Evolutionary conservation across 2,888 invertebrate species (phyloP).

Genomic region (Nineta flava): DNA sequence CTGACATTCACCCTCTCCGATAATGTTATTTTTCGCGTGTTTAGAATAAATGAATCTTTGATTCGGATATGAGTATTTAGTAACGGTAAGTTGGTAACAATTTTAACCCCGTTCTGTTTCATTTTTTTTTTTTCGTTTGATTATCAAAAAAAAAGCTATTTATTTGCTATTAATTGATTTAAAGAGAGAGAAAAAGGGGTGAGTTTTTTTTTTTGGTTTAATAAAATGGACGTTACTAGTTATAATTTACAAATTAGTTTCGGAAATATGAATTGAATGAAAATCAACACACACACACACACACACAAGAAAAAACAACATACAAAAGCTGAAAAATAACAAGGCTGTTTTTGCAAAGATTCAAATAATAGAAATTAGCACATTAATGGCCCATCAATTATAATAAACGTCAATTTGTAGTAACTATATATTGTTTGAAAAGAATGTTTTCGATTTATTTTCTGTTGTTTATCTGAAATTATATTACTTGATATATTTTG

Average conservation of each 20-base stretch:
- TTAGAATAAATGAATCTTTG: neutral
- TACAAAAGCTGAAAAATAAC: neutral
- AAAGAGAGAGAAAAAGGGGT: neutral
- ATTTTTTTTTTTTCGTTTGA: no score
- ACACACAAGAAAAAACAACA: neutral
- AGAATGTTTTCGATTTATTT: no score
- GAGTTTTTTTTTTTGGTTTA: neutral
- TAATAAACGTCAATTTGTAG: no score
- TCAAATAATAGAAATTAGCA: no score
- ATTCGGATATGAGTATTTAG: neutral
- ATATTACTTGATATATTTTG: no score
- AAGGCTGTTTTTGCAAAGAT: no score
- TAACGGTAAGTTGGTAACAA: neutral
- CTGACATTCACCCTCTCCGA: no score
- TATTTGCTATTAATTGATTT: neutral
- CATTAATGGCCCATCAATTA: no score
- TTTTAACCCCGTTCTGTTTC: no score
- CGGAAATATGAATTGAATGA: neutral
- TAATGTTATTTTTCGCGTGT: neutral
- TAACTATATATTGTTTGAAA: no score
- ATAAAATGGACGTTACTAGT: neutral
- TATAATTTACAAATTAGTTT: neutral
- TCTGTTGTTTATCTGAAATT: no score
- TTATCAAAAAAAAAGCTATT: neutral
- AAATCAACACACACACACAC: neutral